phyloP scores from a whole-genome alignment of 2,113 vertebrate genomes.

The Ophthalmotilapia sp. region DNA sequence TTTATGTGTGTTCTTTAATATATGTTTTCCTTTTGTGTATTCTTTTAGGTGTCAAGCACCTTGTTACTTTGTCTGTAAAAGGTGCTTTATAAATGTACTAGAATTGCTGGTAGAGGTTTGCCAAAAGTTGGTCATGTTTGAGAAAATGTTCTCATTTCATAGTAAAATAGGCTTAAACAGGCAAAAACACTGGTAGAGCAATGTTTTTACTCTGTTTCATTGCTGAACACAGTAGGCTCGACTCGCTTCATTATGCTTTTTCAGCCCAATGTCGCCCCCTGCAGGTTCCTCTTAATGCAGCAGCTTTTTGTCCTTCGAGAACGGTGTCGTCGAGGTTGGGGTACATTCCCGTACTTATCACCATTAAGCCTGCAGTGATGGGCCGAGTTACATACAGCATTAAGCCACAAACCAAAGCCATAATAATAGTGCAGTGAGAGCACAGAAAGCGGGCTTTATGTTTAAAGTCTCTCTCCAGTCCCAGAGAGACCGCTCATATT shows the following conservation, averaged over 20 bases:
- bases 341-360: background rate
- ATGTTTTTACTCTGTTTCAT: background rate
- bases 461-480: background rate
- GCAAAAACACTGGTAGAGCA: background rate
- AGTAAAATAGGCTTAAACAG: background rate
- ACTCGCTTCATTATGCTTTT: background rate
- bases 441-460: background rate
- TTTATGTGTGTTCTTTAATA: background rate
- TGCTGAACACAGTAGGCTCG: no score
- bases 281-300: background rate
- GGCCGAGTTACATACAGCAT: background rate
- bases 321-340: background rate
- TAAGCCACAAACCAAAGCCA: constrained; percentile 27
- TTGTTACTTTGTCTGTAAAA: background rate
- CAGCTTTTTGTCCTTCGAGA: background rate
- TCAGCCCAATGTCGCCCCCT: constrained; percentile 18
- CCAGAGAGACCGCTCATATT: constrained; percentile 32
- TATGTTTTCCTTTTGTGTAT: background rate
- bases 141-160: background rate
- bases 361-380: background rate
- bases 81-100: background rate
- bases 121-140: background rate
- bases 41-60: background rate
- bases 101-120: background rate
- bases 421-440: constrained; percentile 15